Evolutionary conservation across 2,888 invertebrate species (phyloP).

Genomic region (Pelosia muscerda): DNA sequence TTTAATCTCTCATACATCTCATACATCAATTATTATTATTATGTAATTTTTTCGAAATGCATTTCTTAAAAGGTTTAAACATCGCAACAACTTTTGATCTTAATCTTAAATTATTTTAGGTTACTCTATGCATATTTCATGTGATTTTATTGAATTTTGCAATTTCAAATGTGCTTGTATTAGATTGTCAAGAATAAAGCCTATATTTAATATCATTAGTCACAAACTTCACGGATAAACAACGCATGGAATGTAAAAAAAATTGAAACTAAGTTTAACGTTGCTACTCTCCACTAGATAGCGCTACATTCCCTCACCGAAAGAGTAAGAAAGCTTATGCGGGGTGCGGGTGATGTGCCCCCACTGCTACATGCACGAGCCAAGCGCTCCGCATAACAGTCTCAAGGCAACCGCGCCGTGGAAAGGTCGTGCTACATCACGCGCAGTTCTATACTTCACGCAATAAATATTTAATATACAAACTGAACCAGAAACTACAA

Average conservation of each 20-base stretch:
- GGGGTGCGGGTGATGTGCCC: slow-evolving; percentile 69
- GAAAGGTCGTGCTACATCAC: slow-evolving; percentile 69
- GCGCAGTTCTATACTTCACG: slow-evolving; percentile 74
- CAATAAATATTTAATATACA: slow-evolving; percentile 82
- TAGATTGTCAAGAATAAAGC: neutral
- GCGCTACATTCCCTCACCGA: slow-evolving; percentile 58
- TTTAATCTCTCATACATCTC: too few relatives aligned
- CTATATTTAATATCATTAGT: neutral
- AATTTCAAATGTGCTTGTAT: neutral
- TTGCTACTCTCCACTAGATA: slow-evolving; percentile 74
- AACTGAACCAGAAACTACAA: slow-evolving; percentile 67
- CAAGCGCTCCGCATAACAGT: slow-evolving; percentile 78
- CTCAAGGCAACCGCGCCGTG: slow-evolving; percentile 79
- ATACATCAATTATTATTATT: too few relatives aligned
- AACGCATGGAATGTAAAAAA: neutral
- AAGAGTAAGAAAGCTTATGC: slow-evolving; percentile 62
- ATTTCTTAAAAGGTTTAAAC: too few relatives aligned
- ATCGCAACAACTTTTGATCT: too few relatives aligned
- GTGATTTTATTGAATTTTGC: neutral
- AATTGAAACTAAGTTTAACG: slow-evolving; percentile 6
- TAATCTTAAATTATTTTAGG: too few relatives aligned
- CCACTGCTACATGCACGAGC: slow-evolving; percentile 80
- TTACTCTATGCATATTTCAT: neutral
- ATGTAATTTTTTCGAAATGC: too few relatives aligned
- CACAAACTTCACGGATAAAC: neutral